Evolutionary conservation across 2,113 vertebrate genomes (phyloP).

Genomic region (Psephotus haematonotus): DNA sequence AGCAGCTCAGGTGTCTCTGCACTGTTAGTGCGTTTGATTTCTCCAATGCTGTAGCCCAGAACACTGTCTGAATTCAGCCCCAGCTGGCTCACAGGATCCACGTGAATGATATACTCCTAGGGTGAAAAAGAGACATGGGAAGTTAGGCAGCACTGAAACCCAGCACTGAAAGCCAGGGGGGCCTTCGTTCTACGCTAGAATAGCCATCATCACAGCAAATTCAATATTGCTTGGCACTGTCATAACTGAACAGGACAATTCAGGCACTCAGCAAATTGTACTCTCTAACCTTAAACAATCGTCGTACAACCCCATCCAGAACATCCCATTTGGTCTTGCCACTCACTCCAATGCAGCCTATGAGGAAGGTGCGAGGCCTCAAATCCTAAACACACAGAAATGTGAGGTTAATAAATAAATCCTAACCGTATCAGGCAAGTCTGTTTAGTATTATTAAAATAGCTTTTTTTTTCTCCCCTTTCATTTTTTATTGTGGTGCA

Average conservation of each 20-base stretch:
- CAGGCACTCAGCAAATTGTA: not conserved
- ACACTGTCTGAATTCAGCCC: conserved; percentile 94
- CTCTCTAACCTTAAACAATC: conserved; percentile 91
- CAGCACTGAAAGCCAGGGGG: not conserved
- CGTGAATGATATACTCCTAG: conserved; percentile 94
- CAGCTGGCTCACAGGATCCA: conserved; percentile 91
- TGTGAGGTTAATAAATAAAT: not conserved
- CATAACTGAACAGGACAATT: not conserved
- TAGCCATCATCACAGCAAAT: not conserved
- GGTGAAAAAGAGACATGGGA: not conserved
- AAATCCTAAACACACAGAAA: conserved; percentile 75
- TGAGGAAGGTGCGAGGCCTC: conserved; percentile 85
- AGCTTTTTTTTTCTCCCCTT: not conserved
- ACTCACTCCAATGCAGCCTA: conserved; percentile 96
- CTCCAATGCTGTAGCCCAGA: conserved; percentile 92
- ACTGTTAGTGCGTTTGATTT: conserved; percentile 80
- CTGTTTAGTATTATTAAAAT: not conserved
- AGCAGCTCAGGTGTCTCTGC: conserved; percentile 89
- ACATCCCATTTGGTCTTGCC: conserved; percentile 99
- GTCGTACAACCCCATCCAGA: conserved; percentile 92
- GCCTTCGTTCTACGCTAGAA: not conserved
- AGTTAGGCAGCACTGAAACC: not conserved
- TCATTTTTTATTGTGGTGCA: no score
- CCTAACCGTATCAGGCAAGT: not conserved
- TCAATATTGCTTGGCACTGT: not conserved